Percentiles rank a stretch among this genome's conserved stretches.
Conservation (phyloP, 2,888 invertebrate genomes). For the Scaptodrosophila latifasciaeformis region DNA sequence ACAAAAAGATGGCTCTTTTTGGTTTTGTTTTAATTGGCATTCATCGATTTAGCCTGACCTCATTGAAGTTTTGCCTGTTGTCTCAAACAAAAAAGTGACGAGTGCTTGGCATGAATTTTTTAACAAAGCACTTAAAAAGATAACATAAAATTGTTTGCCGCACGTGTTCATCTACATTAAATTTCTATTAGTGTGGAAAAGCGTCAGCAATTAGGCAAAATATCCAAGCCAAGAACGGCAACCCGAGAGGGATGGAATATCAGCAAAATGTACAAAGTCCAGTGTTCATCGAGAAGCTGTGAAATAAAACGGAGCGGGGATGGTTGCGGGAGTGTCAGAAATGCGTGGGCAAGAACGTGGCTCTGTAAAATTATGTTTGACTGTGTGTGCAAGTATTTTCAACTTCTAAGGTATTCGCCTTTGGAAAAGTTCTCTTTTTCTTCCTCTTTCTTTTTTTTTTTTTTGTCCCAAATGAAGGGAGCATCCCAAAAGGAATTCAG, state of each 20-base stretch:
- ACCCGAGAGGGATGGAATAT: neutral
- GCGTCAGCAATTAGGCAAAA: slow-evolving; percentile 49
- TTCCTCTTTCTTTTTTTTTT: neutral
- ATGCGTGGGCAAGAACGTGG: neutral
- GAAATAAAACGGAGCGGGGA: too few species aligned
- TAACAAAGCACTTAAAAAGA: slow-evolving; percentile 23
- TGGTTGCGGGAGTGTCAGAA: too few species aligned
- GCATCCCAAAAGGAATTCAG: neutral
- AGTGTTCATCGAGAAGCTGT: slow-evolving; percentile 21
- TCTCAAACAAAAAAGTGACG: neutral
- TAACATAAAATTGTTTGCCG: slow-evolving; percentile 26
- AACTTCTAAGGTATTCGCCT: neutral
- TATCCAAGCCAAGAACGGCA: neutral
- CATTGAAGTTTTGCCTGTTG: neutral
- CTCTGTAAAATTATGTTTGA: slow-evolving; percentile 2
- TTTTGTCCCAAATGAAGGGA: neutral
- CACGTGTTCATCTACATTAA: slow-evolving; percentile 60
- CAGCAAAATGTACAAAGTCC: slow-evolving; percentile 7
- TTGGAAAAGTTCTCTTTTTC: neutral
- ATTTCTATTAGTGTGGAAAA: slow-evolving; percentile 49
- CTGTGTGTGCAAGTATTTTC: slow-evolving; percentile 11
- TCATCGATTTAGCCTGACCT: too few species aligned
- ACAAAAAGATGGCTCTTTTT: neutral
- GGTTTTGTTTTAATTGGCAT: neutral
- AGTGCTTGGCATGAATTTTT: slow-evolving; percentile 37